Percentiles rank a stretch among this genome's conserved stretches.
These are phyloP conservation scores for Toxotes chatareus DNA, from an alignment of 2,113 vertebrate genomes.

Conservation along the genomic window DNA sequence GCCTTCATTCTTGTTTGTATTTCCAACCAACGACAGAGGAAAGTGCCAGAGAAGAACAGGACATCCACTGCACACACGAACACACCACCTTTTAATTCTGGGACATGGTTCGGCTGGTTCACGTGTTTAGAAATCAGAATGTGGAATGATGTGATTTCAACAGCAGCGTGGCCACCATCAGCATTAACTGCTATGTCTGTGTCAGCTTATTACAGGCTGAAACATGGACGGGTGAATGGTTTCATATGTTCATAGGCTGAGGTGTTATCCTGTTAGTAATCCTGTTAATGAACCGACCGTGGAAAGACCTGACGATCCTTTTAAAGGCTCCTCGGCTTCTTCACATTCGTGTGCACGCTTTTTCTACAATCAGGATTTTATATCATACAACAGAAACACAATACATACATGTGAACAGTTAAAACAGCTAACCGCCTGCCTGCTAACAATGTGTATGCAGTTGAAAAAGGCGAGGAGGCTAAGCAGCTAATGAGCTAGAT, in stretches of 20 bases:
- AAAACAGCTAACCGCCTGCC: neutral
- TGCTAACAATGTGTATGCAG: slow-evolving; percentile 1
- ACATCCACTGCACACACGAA: neutral
- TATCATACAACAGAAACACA: neutral
- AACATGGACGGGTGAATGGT: neutral
- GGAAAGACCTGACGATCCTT: slow-evolving; percentile 18
- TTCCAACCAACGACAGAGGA: neutral
- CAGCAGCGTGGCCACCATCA: neutral
- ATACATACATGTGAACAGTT: neutral
- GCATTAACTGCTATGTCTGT: too few species aligned
- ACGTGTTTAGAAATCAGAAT: neutral
- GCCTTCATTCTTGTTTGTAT: neutral
- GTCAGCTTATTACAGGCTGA: neutral
- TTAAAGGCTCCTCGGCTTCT: slow-evolving; percentile 4
- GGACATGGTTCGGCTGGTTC: neutral
- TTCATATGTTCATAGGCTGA: neutral
- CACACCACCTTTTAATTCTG: neutral
- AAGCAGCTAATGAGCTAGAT: neutral
- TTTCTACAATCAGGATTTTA: too few species aligned
- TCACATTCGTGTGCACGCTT: neutral
- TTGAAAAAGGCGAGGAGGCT: slow-evolving; percentile 1
- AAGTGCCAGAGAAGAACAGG: neutral
- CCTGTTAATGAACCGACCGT: slow-evolving; percentile 18
- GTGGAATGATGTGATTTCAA: neutral
- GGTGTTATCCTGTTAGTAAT: slow-evolving; percentile 9